Percentiles rank a stretch among this genome's conserved stretches.
phyloP scores from a whole-genome alignment of 2,113 vertebrate species.

The Galeopterus variegatus region DNA sequence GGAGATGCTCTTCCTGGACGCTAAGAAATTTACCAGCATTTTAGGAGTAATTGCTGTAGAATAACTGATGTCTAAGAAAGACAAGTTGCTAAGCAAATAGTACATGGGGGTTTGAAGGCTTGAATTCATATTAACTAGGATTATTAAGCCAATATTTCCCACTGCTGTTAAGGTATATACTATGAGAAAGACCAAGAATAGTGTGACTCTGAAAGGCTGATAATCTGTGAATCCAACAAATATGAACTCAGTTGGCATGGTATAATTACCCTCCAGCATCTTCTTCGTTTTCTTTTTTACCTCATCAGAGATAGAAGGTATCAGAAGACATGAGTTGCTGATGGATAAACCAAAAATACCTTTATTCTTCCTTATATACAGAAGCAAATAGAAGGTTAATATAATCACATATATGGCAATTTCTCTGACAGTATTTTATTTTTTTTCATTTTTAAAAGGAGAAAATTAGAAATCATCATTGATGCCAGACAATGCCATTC shows the following conservation, averaged over 20 bases:
- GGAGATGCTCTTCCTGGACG: constrained; percentile 69
- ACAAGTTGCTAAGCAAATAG: constrained; percentile 80
- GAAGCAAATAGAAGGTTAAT: not conserved
- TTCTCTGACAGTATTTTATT: not conserved
- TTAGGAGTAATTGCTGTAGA: constrained; percentile 80
- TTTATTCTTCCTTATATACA: constrained; percentile 4
- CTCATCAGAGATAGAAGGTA: not conserved
- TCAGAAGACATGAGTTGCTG: not conserved
- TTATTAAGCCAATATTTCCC: constrained; percentile 76
- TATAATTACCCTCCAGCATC: constrained; percentile 73
- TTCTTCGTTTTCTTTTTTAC: not conserved
- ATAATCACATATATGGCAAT: not conserved
- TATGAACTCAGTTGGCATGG: constrained; percentile 66
- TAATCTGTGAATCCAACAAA: constrained; percentile 77
- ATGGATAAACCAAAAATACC: not conserved
- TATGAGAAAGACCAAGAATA: constrained; percentile 79
- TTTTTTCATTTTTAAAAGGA: not conserved
- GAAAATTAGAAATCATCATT: not conserved
- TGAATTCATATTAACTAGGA: constrained; percentile 40
- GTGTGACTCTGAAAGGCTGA: not conserved
- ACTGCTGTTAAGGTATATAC: constrained; percentile 63
- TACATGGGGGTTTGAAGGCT: constrained; percentile 81
- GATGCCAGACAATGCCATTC: not conserved
- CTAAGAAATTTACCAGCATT: constrained; percentile 80
- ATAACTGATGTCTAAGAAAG: constrained; percentile 83